A percentile compares a stretch with the other conserved stretches of the same genome.
These are phyloP conservation scores for Raja brachyura DNA, from an alignment of 2,113 vertebrate species.

Conservation along the genomic window DNA sequence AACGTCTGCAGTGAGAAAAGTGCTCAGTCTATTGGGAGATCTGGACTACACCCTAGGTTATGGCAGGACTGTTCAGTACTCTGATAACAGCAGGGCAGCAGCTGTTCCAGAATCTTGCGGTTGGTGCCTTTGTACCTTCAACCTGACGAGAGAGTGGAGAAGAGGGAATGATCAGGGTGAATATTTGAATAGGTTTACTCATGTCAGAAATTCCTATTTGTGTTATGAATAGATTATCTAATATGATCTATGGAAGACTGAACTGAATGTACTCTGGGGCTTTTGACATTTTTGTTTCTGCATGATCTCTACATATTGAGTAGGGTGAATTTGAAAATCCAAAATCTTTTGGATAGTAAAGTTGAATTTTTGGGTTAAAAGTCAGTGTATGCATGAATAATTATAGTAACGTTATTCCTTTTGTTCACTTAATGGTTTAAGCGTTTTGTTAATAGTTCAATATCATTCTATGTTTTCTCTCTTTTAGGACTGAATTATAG, in stretches of 20 bases:
- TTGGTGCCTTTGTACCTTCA: no score
- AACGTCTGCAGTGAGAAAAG: no score
- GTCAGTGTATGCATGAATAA: background rate
- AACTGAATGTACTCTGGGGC: background rate
- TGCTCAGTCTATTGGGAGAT: no score
- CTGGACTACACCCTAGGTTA: no score
- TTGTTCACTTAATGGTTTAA: no score
- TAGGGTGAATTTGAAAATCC: background rate
- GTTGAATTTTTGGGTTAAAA: background rate
- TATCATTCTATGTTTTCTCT: slow-evolving; percentile 18
- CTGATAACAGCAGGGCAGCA: no score
- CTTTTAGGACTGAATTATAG: slow-evolving; percentile 67
- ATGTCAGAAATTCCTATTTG: background rate
- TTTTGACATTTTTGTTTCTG: background rate
- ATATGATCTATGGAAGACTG: background rate
- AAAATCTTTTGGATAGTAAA: background rate
- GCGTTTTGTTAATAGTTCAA: no score
- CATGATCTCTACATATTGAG: background rate
- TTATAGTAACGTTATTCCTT: background rate
- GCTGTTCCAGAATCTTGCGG: no score
- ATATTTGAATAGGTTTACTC: background rate
- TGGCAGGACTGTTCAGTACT: no score
- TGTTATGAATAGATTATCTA: background rate
- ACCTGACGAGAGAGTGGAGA: no score
- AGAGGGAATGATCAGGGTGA: no score